phyloP scores from a whole-genome alignment of 2,888 invertebrate genomes.

The Cenopis cana region DNA sequence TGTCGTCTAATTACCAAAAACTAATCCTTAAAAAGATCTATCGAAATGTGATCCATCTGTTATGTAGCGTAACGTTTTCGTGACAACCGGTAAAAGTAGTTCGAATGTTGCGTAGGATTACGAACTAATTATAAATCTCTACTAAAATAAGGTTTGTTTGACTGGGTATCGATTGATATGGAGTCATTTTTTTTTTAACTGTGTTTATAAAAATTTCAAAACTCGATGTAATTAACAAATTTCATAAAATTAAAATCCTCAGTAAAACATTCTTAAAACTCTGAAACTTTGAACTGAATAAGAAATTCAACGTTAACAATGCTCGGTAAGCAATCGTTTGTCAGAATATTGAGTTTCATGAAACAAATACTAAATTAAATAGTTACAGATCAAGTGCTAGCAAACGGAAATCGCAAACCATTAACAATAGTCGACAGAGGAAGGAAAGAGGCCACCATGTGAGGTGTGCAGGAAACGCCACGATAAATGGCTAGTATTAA shows the following conservation, averaged over 20 bases:
- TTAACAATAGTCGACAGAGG: conserved; percentile 16
- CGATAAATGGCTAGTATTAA: conserved; percentile 50
- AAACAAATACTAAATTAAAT: neutral
- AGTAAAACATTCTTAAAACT: neutral
- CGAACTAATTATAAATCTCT: conserved; percentile 44
- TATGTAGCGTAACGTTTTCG: conserved; percentile 61
- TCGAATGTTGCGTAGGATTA: conserved; percentile 57
- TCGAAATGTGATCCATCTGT: conserved; percentile 71
- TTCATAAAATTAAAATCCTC: neutral
- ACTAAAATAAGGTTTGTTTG: conserved; percentile 34
- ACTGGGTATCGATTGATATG: neutral
- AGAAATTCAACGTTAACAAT: neutral
- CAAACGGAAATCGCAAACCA: conserved; percentile 10
- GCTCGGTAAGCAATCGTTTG: neutral
- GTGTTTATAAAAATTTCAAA: neutral
- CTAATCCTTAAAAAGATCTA: conserved; percentile 76
- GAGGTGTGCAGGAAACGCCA: conserved; percentile 40
- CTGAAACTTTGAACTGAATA: neutral
- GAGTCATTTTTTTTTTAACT: too few species aligned
- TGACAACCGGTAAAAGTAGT: conserved; percentile 67
- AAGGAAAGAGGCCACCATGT: conserved; percentile 29
- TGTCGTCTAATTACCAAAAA: conserved; percentile 78
- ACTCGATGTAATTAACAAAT: neutral
- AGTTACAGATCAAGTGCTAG: neutral
- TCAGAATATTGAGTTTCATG: neutral